These are phyloP conservation scores for Marmota flaviventris DNA, from an alignment of 2,113 vertebrate genomes.

Conservation along the genomic window DNA sequence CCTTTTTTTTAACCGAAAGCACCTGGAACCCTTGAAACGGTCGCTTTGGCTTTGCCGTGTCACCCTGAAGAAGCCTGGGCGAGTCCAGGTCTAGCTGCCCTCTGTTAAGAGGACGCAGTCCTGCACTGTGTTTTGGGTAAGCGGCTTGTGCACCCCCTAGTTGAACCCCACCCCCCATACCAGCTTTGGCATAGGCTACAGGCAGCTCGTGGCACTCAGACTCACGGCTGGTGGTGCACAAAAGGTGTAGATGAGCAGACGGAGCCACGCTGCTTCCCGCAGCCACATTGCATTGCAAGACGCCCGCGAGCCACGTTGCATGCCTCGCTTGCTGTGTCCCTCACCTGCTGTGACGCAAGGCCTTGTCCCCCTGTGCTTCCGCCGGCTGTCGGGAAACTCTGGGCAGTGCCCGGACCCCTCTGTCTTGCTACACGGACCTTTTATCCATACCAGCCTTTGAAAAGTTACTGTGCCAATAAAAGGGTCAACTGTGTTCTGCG, in stretches of 20 bases:
- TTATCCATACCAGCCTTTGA: constrained; percentile 64
- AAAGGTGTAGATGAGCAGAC: background rate
- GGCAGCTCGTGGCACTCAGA: constrained; percentile 51
- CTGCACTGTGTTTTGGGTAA: constrained; percentile 24
- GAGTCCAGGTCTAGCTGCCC: constrained; percentile 50
- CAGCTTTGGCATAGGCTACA: constrained; percentile 25
- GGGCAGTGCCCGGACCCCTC: constrained; percentile 33
- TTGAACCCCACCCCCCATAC: constrained; percentile 42
- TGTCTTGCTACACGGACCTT: constrained; percentile 60
- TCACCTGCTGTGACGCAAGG: constrained; percentile 62
- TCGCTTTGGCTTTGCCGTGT: constrained; percentile 60
- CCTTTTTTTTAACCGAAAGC: constrained; percentile 57
- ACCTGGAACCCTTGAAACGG: constrained; percentile 52
- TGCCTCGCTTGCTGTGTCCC: constrained; percentile 55
- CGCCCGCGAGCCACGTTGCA: constrained; percentile 44
- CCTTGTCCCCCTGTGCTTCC: constrained; percentile 61
- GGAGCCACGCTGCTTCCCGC: background rate
- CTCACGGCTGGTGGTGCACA: background rate
- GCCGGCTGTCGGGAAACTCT: constrained; percentile 36
- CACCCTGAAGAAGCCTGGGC: background rate
- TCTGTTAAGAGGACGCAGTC: background rate
- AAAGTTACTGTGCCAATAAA: constrained; percentile 80
- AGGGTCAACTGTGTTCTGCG: background rate
- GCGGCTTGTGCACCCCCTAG: background rate
- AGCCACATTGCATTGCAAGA: constrained; percentile 66